A percentile compares a stretch with the other conserved stretches of the same genome.
Conservation (phyloP, 35 echinoderm and acorn worm genomes). For the Patiria miniata region DNA sequence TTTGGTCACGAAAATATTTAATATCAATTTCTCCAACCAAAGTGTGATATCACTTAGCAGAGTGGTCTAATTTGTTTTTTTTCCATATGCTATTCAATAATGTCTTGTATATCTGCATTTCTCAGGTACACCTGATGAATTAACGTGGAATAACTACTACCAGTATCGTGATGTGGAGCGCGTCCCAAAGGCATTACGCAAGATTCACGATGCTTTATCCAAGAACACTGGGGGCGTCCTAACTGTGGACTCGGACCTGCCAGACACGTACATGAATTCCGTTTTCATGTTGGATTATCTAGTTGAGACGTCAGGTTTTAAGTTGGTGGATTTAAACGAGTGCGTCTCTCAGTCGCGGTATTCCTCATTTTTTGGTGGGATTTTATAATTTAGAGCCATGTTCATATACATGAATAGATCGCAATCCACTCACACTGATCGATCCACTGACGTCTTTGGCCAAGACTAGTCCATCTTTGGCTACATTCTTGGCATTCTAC, state of each 20-base stretch:
- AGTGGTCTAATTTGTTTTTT: too few species aligned
- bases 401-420: too few species aligned
- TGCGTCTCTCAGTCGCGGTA: constrained; percentile 16
- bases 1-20: too few species aligned
- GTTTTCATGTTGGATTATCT: constrained; percentile 57
- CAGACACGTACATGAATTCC: constrained; percentile 46
- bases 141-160: constrained; percentile 40
- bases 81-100: too few species aligned
- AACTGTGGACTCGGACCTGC: constrained; percentile 40
- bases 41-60: too few species aligned
- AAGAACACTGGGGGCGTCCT: constrained; percentile 39
- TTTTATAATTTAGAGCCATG: not conserved
- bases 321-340: constrained; percentile 39
- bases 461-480: too few species aligned
- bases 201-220: constrained; percentile 33
- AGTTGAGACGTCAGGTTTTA: constrained; percentile 42
- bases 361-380: too few species aligned
- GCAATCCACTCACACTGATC: too few species aligned
- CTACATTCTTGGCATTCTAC: too few species aligned
- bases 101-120: too few species aligned
- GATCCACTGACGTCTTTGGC: too few species aligned
- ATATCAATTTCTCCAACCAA: too few species aligned
- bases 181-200: constrained; percentile 54
- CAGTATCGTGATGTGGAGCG: constrained; percentile 48
- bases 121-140: not conserved